These are phyloP conservation scores for Gymnocheta viridis DNA, from an alignment of 2,888 invertebrate genomes.

Conservation along the genomic window DNA sequence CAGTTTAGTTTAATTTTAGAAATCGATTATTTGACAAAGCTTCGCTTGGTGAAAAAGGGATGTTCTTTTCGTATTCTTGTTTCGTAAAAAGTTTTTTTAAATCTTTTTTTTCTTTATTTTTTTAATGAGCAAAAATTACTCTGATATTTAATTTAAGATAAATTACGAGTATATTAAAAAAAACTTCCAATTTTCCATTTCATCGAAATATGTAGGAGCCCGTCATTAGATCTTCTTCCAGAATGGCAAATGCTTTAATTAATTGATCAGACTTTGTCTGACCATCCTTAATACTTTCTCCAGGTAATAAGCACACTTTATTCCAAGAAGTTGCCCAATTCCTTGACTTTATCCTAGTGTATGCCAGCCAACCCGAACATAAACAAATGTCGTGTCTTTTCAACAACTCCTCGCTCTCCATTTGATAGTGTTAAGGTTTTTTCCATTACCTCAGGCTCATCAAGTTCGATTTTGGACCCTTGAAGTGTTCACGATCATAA, in stretches of 20 bases:
- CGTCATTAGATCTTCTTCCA: constrained; percentile 82
- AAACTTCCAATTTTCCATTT: constrained; percentile 66
- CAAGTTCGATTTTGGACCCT: constrained; percentile 88
- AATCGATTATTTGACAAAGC: no score
- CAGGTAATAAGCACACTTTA: constrained; percentile 84
- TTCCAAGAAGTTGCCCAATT: constrained; percentile 86
- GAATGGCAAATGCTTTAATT: constrained; percentile 83
- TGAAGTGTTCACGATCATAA: constrained; percentile 89
- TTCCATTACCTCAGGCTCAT: constrained; percentile 83
- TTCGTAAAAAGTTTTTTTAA: no score
- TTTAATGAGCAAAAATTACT: no score
- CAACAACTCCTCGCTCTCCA: constrained; percentile 88
- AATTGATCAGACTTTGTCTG: constrained; percentile 84
- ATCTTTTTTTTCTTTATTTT: no score
- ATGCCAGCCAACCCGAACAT: constrained; percentile 87
- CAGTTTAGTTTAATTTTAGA: no score
- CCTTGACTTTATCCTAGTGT: constrained; percentile 92
- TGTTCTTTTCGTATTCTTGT: no score
- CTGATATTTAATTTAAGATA: no score
- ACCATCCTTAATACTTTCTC: constrained; percentile 84
- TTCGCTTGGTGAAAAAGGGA: no score
- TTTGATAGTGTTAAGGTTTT: constrained; percentile 84
- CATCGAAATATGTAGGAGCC: constrained; percentile 86
- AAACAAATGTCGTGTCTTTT: constrained; percentile 89
- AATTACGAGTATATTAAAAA: no score